Conservation (phyloP, 2,888 invertebrate genomes). For the Belgica antarctica region DNA sequence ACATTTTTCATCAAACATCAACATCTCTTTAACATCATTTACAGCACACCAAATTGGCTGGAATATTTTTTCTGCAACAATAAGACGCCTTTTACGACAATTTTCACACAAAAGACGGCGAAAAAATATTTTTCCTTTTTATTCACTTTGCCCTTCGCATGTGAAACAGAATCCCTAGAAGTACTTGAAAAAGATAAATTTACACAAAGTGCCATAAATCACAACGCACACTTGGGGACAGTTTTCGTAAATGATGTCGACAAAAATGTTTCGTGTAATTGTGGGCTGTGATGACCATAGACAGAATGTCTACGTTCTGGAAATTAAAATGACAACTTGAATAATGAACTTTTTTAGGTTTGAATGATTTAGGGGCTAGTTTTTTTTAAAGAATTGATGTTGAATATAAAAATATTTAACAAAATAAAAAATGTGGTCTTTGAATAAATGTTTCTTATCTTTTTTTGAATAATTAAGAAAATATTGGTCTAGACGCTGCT, state of each 20-base stretch:
- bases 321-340: no score
- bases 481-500: no score
- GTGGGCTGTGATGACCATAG: no score
- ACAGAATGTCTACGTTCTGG: no score
- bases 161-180: slow-evolving; percentile 12
- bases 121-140: background rate
- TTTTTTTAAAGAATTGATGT: no score
- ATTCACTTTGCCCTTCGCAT: background rate
- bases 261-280: no score
- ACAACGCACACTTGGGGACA: background rate
- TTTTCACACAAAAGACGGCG: background rate
- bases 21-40: background rate
- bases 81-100: slow-evolving; percentile 2
- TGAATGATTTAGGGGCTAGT: no score
- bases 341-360: no score
- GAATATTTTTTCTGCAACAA: background rate
- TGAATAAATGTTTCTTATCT: no score
- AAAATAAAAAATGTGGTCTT: no score
- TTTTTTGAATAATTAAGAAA: no score
- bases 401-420: no score
- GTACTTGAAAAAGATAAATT: slow-evolving; percentile 27
- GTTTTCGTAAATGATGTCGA: background rate
- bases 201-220: slow-evolving; percentile 22
- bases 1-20: slow-evolving; percentile 1
- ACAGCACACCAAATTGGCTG: slow-evolving; percentile 6